phyloP scores from a whole-genome alignment of 2,113 vertebrate species.

The Nothocercus julius region DNA sequence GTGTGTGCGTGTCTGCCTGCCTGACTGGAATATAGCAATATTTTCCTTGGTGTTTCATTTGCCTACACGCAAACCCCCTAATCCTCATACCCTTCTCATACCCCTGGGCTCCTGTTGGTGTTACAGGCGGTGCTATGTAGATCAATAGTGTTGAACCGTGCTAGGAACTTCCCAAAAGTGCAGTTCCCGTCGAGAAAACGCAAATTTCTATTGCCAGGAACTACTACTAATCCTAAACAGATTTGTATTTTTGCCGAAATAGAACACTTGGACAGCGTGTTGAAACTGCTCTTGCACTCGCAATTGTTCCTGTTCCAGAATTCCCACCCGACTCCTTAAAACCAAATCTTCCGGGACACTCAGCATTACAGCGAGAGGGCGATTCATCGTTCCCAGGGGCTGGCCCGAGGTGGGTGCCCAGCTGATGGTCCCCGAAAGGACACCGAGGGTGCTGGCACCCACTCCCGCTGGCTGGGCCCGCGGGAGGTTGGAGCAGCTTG shows the following conservation, averaged over 20 bases:
- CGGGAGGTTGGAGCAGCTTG: fast-evolving
- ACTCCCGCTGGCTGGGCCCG: fast-evolving
- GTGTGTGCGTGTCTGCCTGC: background rate
- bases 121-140: background rate
- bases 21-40: background rate
- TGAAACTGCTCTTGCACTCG: background rate
- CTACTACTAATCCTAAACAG: conserved; percentile 3
- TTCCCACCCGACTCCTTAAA: background rate
- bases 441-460: background rate
- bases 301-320: background rate
- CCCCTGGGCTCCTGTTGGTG: background rate
- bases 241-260: background rate
- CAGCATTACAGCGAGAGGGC: background rate
- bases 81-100: background rate
- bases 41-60: background rate
- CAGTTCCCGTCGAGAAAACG: background rate
- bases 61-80: background rate
- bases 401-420: background rate
- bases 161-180: background rate
- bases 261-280: background rate
- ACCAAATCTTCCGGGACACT: background rate
- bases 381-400: background rate
- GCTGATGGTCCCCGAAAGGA: background rate
- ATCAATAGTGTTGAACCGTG: background rate
- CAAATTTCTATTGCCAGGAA: background rate